Base-by-base conservation (phyloP, 2,888 invertebrate genomes). In the Orchestes rusci region DNA sequence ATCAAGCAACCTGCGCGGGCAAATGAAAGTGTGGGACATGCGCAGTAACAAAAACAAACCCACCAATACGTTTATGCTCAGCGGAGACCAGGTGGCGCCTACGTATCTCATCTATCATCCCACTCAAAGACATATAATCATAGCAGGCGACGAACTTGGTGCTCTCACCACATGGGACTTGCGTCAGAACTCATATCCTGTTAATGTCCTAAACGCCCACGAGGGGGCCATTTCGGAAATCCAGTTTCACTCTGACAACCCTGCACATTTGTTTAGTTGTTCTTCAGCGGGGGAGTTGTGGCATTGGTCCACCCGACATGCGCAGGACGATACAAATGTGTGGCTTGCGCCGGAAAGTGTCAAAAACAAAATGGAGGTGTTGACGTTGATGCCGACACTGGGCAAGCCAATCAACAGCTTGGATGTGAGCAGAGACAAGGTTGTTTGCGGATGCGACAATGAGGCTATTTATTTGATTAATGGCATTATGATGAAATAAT, bases 161-260 rank as follows among this genome's bases (percentile, higher is more conserved):
- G 78, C 86, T 1, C 67, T 94, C 18, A 87, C 89, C 0, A 80
- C 92, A 2, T 94, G 93, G 92, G 94, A 94, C 68, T 70, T 94
- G 52, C 74, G 93, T 16, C 82, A 89, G 58, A 84, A 87, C 45
- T 79, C 80, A 2, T 87, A 80, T 62, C 92, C 93, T 0, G 80
- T 88, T 8, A 86, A 89, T 0, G 73, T 88, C 51, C 70, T 93
- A 2, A 84, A 80, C 43, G 91, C 89, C 34, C 86, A 88, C 63
- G 70, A 76, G 1, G 77, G 79, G 36, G 73, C 80, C 52, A 84
- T 93, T 13, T 81, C 80, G n/a, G 92, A 93, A 68, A 80, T 93
- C 56, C 77, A 82, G 43, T 94, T 93, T 61, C 92, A 94, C 68
- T 86, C 83, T 0, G 80, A 84, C 45, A 79, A 86, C 58, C 90